phyloP scores from a whole-genome alignment of 2,797 vertebrate genomes.

The Anguilla pacifica region DNA sequence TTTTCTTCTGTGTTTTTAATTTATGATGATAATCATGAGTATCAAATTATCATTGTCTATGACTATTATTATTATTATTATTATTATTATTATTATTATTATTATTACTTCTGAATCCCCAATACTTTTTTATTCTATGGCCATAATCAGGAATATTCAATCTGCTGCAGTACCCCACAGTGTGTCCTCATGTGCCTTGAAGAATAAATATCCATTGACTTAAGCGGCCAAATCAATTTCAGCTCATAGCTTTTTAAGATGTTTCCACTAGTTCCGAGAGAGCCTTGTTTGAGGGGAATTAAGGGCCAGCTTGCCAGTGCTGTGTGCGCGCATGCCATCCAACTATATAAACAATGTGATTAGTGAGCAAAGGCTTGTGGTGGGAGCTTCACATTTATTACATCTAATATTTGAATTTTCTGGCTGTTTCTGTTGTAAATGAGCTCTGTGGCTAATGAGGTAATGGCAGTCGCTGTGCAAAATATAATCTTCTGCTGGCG shows the following conservation, averaged over 20 bases:
- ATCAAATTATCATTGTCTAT: background rate
- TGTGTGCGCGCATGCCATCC: background rate
- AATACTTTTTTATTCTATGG: background rate
- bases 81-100: background rate
- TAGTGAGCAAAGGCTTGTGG: background rate
- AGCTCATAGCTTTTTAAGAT: background rate
- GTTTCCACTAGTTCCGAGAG: background rate
- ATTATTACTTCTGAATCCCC: background rate
- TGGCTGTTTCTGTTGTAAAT: constrained; percentile 6
- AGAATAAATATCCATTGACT: background rate
- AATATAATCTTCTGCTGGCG: background rate
- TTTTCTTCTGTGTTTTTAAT: background rate
- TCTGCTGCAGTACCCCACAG: background rate
- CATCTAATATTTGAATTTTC: background rate
- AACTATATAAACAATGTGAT: background rate
- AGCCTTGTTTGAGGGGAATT: background rate
- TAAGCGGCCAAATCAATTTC: background rate
- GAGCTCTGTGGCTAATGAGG: background rate
- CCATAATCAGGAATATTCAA: background rate
- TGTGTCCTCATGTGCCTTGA: background rate
- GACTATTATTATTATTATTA: background rate
- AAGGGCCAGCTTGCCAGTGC: background rate
- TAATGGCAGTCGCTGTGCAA: background rate
- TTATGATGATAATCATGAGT: background rate
- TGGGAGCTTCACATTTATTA: background rate